These are phyloP conservation scores for Caenorhabditis japonica DNA, from an alignment of 2,888 invertebrate genomes.

Conservation along the genomic window DNA sequence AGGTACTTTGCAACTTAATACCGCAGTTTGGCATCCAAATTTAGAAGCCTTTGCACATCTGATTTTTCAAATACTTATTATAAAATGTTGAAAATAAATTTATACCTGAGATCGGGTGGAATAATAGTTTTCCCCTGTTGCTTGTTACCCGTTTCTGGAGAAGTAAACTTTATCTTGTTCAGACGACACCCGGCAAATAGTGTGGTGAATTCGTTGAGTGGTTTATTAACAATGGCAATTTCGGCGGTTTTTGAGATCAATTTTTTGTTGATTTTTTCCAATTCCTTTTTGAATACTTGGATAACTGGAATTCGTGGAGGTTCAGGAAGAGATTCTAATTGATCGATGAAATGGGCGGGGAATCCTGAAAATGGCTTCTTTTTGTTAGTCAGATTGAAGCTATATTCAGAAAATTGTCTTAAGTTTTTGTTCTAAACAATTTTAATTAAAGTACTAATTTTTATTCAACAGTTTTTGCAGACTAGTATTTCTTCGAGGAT, in stretches of 20 bases:
- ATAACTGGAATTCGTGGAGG: constrained; percentile 16
- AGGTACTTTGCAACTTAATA: constrained; percentile 28
- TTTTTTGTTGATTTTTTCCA: constrained; percentile 22
- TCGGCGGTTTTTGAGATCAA: constrained; percentile 31
- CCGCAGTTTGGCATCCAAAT: constrained; percentile 26
- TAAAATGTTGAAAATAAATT: background rate
- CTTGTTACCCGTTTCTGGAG: constrained; percentile 34
- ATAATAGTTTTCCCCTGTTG: constrained; percentile 28
- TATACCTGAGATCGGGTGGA: constrained; percentile 33
- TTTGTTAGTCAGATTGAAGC: too few relatives aligned
- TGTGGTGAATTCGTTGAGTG: constrained; percentile 18
- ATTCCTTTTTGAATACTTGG: constrained; percentile 33
- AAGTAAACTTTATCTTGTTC: constrained; percentile 40
- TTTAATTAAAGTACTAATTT: too few relatives aligned
- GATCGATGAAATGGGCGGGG: constrained; percentile 12
- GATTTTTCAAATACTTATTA: background rate
- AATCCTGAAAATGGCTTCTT: constrained; percentile 28
- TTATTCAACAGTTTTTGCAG: too few relatives aligned
- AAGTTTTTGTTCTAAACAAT: too few relatives aligned
- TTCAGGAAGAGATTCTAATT: constrained; percentile 23
- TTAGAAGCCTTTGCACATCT: constrained; percentile 37
- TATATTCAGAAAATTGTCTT: too few relatives aligned
- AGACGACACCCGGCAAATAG: constrained; percentile 37
- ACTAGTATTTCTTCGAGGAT: too few relatives aligned
- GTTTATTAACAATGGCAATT: constrained; percentile 10